Percentiles rank a stretch among this genome's conserved stretches.
Conservation (phyloP, 2,113 vertebrate genomes). For the Pleuronectes platessa region DNA sequence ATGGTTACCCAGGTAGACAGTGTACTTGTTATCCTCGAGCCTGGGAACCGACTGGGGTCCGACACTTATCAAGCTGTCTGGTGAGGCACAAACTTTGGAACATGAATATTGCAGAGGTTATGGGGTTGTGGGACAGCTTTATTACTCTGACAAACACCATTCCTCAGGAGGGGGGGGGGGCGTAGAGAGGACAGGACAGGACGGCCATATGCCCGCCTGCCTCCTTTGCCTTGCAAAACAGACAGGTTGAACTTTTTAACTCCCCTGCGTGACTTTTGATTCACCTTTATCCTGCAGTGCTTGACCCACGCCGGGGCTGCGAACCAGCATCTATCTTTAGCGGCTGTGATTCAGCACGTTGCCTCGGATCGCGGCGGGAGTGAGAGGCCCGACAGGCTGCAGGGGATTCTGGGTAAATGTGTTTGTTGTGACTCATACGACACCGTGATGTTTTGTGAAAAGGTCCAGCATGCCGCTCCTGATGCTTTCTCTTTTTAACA, state of each 20-base stretch:
- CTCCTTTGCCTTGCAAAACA: constrained; percentile 49
- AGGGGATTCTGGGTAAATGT: constrained; percentile 37
- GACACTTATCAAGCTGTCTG: constrained; percentile 75
- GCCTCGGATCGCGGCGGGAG: constrained; percentile 2
- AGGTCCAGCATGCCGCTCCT: not conserved
- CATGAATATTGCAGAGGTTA: constrained; percentile 75
- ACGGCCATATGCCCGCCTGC: constrained; percentile 46
- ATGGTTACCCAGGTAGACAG: constrained; percentile 72
- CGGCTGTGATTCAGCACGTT: constrained; percentile 51
- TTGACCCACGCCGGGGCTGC: constrained; percentile 40
- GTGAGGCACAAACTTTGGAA: constrained; percentile 68
- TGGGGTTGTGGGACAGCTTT: constrained; percentile 77
- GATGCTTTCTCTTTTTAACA: not conserved
- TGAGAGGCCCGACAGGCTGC: constrained; percentile 28
- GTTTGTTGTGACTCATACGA: constrained; percentile 37
- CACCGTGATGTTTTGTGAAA: constrained; percentile 2
- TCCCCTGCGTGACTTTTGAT: constrained; percentile 49
- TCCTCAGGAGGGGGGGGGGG: constrained; percentile 47
- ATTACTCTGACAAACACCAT: constrained; percentile 74
- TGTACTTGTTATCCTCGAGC: constrained; percentile 74
- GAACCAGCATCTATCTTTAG: constrained; percentile 63
- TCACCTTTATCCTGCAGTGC: constrained; percentile 50
- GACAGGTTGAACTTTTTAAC: constrained; percentile 57
- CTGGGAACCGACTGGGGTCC: constrained; percentile 65
- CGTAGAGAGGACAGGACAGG: constrained; percentile 26